These are phyloP conservation scores for Cathartes aura DNA, from an alignment of 2,113 vertebrate species.

Conservation along the genomic window DNA sequence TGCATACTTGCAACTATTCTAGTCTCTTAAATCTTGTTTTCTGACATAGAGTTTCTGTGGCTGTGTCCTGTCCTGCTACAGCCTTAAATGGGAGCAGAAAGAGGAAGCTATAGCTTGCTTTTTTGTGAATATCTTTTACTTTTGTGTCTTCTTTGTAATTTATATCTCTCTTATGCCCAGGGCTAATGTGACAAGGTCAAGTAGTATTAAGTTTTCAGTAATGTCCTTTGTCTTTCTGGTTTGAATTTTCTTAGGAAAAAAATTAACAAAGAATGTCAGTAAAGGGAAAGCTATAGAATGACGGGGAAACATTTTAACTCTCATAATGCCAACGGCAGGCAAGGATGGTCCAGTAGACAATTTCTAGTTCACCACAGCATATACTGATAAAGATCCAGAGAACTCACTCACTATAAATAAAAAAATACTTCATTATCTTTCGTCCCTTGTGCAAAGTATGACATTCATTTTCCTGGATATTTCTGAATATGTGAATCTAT, in stretches of 20 bases:
- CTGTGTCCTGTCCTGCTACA: constrained; percentile 33
- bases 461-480: not conserved
- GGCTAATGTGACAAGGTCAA: constrained; percentile 87
- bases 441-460: not conserved
- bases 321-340: constrained; percentile 49
- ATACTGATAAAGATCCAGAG: not conserved
- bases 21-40: constrained; percentile 46
- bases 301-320: constrained; percentile 24
- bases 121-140: constrained; percentile 75
- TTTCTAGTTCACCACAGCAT: not conserved
- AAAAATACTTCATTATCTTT: not conserved
- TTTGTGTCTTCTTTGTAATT: constrained; percentile 84
- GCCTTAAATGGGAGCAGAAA: constrained; percentile 75
- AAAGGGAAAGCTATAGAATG: constrained; percentile 70
- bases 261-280: constrained; percentile 76
- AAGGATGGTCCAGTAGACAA: not conserved
- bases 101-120: constrained; percentile 71
- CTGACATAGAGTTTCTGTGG: constrained; percentile 18
- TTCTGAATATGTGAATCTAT: not conserved
- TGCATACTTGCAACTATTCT: constrained; percentile 17
- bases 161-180: constrained; percentile 82
- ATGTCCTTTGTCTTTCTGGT: constrained; percentile 86
- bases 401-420: not conserved
- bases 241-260: constrained; percentile 82
- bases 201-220: constrained; percentile 83